Conservation (phyloP, 92 coral and sea anemone genomes). For the Palythoa grandis region DNA sequence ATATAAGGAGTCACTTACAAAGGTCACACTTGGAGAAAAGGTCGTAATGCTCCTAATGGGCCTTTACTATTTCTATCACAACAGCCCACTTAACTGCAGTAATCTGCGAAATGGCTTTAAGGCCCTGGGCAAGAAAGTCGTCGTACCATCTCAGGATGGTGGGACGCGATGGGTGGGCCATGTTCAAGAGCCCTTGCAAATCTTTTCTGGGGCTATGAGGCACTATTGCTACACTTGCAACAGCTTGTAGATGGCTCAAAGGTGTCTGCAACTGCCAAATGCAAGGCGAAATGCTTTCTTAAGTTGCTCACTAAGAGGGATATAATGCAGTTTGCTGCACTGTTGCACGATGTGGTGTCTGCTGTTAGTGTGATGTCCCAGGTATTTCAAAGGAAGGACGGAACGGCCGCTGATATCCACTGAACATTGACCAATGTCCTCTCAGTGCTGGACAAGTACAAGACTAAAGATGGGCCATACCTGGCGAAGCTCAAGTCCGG, state of each 20-base stretch:
- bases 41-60: constrained; percentile 39
- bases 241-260: constrained; percentile 23
- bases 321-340: constrained; percentile 28
- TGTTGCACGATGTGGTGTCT: constrained; percentile 54
- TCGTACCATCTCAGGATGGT: constrained; percentile 24
- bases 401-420: constrained; percentile 47
- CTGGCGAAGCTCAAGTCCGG: background rate
- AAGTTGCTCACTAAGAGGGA: constrained; percentile 38
- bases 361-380: constrained; percentile 11
- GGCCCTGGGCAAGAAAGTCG: constrained; percentile 42
- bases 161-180: constrained; percentile 46
- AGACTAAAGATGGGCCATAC: background rate
- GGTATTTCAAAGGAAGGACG: constrained; percentile 32
- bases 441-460: constrained; percentile 31
- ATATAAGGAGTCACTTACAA: constrained; percentile 47
- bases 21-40: constrained; percentile 23
- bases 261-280: constrained; percentile 26
- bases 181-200: constrained; percentile 38
- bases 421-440: constrained; percentile 6
- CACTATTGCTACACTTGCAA: constrained; percentile 38
- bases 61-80: constrained; percentile 48
- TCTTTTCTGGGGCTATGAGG: constrained; percentile 52
- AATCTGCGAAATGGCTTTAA: constrained; percentile 19
- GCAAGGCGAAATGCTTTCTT: constrained; percentile 49
- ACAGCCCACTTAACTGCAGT: constrained; percentile 45